Evolutionary conservation across 2,797 vertebrate species (phyloP), one percentile per base, ranked within the genome.

Genomic region (Neoniphon sammara): DNA sequence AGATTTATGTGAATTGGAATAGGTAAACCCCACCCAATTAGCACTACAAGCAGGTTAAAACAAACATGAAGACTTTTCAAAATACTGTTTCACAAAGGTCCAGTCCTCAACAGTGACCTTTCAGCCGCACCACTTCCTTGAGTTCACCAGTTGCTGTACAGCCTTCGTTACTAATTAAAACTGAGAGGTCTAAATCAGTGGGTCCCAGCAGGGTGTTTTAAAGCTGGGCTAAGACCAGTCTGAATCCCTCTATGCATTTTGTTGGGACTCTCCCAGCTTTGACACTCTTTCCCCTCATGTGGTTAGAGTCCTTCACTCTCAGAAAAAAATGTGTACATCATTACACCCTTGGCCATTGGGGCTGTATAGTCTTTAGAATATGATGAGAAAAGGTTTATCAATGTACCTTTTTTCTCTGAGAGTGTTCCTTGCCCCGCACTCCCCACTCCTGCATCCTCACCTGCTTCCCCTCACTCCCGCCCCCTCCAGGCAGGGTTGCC

Each of bases 401-500:
- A 59, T 56, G 18, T 42, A 14, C 12, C 25, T 62, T 66, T 64
- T 14, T 53, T 31, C 12, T 77, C 55, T 52, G 31, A 73, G 73
- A 49, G 63, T 27, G 10, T 53, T 64, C 57, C 36, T 70, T 18
- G 36, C 56, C 44, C 61, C 39, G 30, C 46, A 3, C 42, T 1
- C 57, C 18, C 56, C 36, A 11, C 66, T 72, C 72, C 80, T 70
- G 66, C 75, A 0, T 72, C 80, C 71, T 90, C 65, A 78, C 73
- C 69, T 73, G 77, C 74, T 70, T 70, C 69, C 80, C 80, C 64
- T 66, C 68, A 31, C 73, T 76, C 75, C 73, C 30, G 2, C 78
- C 77, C 80, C 82, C 85, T 89, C 67, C 90, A 94, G 93, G 86
- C 91, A 89, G 88, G 84, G 89, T 84, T 87, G 73, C 80, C 84